These are phyloP conservation scores for Dipus sagitta DNA, from an alignment of 2,797 vertebrate genomes.

Conservation along the genomic window DNA sequence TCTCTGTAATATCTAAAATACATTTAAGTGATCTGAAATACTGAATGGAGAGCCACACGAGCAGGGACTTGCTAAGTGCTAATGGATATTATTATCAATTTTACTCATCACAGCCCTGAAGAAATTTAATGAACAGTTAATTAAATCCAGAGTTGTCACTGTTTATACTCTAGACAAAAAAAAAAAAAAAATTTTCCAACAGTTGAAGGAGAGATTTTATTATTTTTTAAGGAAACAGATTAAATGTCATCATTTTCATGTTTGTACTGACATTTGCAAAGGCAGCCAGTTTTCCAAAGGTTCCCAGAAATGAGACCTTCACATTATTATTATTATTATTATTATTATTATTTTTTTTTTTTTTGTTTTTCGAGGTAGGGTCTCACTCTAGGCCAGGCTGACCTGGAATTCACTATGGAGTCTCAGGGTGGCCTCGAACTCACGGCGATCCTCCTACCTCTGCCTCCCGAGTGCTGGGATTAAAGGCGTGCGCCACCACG, in stretches of 20 bases:
- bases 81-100: conserved; percentile 43
- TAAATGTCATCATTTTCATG: conserved; percentile 75
- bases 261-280: conserved; percentile 75
- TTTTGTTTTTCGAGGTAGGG: too few species aligned
- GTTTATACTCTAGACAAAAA: conserved; percentile 29
- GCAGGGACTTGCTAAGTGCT: conserved; percentile 1
- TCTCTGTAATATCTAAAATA: conserved; percentile 10
- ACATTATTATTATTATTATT: too few species aligned
- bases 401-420: too few species aligned
- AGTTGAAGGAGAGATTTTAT: conserved; percentile 65
- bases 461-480: too few species aligned
- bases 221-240: conserved; percentile 66
- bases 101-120: conserved; percentile 25
- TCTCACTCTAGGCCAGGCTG: too few species aligned
- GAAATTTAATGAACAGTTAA: conserved; percentile 50
- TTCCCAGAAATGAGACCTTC: conserved; percentile 67
- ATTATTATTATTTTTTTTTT: too few species aligned
- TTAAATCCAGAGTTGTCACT: conserved; percentile 56
- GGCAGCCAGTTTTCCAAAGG: conserved; percentile 57
- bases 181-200: conserved; percentile 42
- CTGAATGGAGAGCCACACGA: neutral
- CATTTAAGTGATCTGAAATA: conserved; percentile 30
- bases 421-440: too few species aligned
- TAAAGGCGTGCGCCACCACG: too few species aligned
- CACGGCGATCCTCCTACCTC: too few species aligned